A percentile compares a stretch with the other conserved stretches of the same genome.
Conservation (phyloP, 2,888 invertebrate genomes). For the Athalia cordata region DNA sequence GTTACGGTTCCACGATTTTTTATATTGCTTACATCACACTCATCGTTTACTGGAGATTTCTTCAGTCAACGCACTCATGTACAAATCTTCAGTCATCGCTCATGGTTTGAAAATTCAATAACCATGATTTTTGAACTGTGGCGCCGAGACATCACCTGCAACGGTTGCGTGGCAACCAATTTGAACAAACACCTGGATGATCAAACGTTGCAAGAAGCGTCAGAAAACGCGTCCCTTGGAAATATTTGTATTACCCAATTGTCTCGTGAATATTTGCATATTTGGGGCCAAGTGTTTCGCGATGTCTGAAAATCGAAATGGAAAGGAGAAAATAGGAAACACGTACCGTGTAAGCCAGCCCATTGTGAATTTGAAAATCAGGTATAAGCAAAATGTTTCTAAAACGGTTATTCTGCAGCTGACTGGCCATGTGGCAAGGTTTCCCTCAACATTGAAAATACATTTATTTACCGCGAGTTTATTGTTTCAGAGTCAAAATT, state of each 20-base stretch:
- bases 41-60: no score
- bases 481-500: conserved; percentile 66
- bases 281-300: conserved; percentile 22
- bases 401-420: conserved; percentile 18
- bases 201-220: background rate
- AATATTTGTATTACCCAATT: no score
- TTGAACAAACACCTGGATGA: background rate
- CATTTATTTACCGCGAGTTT: conserved; percentile 48
- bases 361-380: conserved; percentile 67
- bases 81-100: background rate
- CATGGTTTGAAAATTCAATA: no score
- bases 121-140: no score
- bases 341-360: conserved; percentile 66
- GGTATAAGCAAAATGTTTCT: conserved; percentile 55
- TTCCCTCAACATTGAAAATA: background rate
- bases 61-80: no score
- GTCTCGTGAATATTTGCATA: no score
- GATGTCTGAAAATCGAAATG: conserved; percentile 56
- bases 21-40: no score
- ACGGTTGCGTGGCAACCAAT: background rate
- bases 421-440: conserved; percentile 38
- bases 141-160: no score
- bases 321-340: conserved; percentile 66
- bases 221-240: background rate
- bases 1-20: no score